Conservation (phyloP, 2,797 vertebrate species). For the Premnoplex brunnescens region DNA sequence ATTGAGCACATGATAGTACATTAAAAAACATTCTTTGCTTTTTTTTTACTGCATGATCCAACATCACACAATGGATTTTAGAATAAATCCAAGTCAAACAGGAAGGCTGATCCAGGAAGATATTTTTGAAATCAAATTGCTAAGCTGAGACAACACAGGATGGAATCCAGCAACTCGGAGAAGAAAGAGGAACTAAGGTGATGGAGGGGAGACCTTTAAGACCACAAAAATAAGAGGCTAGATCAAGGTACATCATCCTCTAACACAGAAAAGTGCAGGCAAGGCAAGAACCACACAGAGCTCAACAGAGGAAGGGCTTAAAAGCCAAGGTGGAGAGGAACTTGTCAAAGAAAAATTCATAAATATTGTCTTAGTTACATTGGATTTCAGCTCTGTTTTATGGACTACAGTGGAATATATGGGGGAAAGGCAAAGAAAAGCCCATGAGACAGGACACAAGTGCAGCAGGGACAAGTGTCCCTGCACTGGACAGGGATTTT, state of each 20-base stretch:
- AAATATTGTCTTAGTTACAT: background rate
- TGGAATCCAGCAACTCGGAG: background rate
- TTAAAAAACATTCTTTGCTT: background rate
- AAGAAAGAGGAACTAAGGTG: background rate
- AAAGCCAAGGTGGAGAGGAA: background rate
- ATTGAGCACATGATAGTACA: fast-evolving
- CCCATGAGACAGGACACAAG: background rate
- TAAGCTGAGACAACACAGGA: background rate
- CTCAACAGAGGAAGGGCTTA: background rate
- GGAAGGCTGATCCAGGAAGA: background rate
- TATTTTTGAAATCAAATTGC: background rate
- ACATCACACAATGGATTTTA: background rate
- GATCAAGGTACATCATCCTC: background rate
- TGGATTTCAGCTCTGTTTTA: background rate
- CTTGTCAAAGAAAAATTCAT: background rate
- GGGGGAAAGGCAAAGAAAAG: background rate
- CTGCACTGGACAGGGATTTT: background rate
- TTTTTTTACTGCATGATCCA: background rate
- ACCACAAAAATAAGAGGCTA: background rate
- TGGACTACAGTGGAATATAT: background rate
- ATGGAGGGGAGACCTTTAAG: background rate
- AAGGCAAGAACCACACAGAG: background rate
- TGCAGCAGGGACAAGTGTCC: background rate
- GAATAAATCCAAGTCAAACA: background rate
- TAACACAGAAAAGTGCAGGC: background rate